Evolutionary conservation across 2,888 invertebrate species (phyloP).

Genomic region (Acleris emargana): DNA sequence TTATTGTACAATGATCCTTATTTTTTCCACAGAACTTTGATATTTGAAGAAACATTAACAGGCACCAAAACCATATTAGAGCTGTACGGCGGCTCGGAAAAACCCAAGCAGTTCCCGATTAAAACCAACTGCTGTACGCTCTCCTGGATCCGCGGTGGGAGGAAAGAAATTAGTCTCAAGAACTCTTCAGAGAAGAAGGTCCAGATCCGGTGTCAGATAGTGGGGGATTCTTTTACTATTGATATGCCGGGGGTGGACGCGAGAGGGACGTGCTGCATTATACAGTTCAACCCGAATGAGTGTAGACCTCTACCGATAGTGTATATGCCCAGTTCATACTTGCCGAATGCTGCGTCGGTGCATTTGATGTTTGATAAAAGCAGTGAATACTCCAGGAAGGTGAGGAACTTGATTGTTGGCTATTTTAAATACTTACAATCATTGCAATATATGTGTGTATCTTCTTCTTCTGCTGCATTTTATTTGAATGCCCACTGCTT

Average conservation of each 20-base stretch:
- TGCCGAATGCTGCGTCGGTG: conserved; percentile 60
- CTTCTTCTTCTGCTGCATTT: too few species aligned
- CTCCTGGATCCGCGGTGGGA: conserved; percentile 67
- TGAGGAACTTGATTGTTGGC: conserved; percentile 38
- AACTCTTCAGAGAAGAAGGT: conserved; percentile 65
- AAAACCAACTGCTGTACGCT: conserved; percentile 64
- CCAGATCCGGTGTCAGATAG: conserved; percentile 64
- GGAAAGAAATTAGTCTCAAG: conserved; percentile 72
- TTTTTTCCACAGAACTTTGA: conserved; percentile 55
- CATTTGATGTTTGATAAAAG: conserved; percentile 67
- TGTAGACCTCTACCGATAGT: conserved; percentile 62
- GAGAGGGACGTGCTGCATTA: conserved; percentile 54
- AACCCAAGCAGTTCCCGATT: conserved; percentile 64
- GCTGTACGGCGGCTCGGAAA: conserved; percentile 59
- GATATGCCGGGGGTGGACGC: conserved; percentile 64
- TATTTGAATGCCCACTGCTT: too few species aligned
- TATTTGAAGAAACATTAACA: conserved; percentile 63
- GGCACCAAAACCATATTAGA: conserved; percentile 56
- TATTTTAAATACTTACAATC: neutral
- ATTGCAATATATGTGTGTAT: neutral
- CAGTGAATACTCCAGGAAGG: conserved; percentile 66
- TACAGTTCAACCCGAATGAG: conserved; percentile 65
- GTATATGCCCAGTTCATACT: conserved; percentile 56
- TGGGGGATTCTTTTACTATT: conserved; percentile 71
- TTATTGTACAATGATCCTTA: neutral